A percentile compares a stretch with the other conserved stretches of the same genome.
phyloP scores from a whole-genome alignment of 2,888 invertebrate species.

The Drosophila siamana region DNA sequence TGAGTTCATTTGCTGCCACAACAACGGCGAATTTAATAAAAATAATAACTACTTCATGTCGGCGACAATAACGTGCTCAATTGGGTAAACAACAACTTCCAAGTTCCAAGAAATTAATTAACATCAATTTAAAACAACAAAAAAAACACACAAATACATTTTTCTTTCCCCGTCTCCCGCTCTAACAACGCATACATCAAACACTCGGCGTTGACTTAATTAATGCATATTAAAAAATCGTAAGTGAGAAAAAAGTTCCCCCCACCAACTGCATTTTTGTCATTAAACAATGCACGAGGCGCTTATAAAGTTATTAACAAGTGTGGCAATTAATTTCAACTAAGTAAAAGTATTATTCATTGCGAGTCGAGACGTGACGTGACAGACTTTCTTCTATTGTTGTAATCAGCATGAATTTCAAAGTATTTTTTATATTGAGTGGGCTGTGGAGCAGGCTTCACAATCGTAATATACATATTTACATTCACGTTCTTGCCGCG shows the following conservation, averaged over 20 bases:
- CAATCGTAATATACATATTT: background rate
- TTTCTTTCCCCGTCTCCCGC: slow-evolving; percentile 15
- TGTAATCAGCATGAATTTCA: slow-evolving; percentile 9
- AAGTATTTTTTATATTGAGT: background rate
- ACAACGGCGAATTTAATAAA: slow-evolving; percentile 14
- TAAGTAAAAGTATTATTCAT: slow-evolving; percentile 15
- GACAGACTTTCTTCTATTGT: background rate
- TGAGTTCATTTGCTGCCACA: slow-evolving; percentile 31
- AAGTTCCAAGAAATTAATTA: slow-evolving; percentile 70
- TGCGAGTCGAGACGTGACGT: too few species aligned
- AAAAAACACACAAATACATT: slow-evolving; percentile 9
- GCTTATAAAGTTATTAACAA: slow-evolving; percentile 18
- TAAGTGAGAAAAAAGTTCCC: slow-evolving; percentile 8
- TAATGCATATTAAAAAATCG: slow-evolving; percentile 47
- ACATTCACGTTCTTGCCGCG: background rate
- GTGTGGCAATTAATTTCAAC: slow-evolving; percentile 9
- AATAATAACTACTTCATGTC: slow-evolving; percentile 38
- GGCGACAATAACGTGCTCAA: slow-evolving; percentile 46
- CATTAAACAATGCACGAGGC: slow-evolving; percentile 22
- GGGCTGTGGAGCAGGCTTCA: background rate
- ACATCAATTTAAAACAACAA: slow-evolving; percentile 57
- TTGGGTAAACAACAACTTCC: slow-evolving; percentile 56
- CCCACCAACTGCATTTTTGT: slow-evolving; percentile 15
- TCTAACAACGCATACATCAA: slow-evolving; percentile 11
- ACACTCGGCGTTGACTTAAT: slow-evolving; percentile 51